phyloP scores from a whole-genome alignment of 2,113 vertebrate genomes.

The Bos indicus region DNA sequence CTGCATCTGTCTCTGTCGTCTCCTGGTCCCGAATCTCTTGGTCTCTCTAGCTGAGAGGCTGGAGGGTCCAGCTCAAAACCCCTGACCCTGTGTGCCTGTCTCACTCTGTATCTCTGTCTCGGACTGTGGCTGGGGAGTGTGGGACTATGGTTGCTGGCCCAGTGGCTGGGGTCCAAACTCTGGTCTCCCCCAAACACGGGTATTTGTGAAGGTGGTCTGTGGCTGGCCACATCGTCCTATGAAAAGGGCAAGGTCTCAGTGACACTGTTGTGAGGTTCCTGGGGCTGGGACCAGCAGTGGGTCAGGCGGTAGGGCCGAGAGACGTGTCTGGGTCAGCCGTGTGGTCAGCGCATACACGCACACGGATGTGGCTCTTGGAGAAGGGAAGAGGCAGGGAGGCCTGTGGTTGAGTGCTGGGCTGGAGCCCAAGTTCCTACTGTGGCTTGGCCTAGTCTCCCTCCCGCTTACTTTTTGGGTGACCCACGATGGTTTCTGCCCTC shows the following conservation, averaged over 20 bases:
- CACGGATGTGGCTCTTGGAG: constrained; percentile 68
- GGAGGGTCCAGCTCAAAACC: not conserved
- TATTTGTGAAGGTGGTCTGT: not conserved
- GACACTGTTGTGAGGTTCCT: not conserved
- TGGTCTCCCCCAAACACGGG: not conserved
- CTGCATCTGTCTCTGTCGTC: not conserved
- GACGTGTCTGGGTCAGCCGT: constrained; percentile 28
- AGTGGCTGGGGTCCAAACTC: not conserved
- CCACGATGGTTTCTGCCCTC: constrained; percentile 41
- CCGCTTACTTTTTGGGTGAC: constrained; percentile 52
- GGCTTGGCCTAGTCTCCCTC: constrained; percentile 66
- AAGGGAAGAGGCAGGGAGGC: constrained; percentile 66
- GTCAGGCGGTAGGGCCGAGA: constrained; percentile 6
- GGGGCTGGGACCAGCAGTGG: not conserved
- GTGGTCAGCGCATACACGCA: constrained; percentile 62
- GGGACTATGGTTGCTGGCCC: not conserved
- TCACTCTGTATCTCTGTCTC: not conserved
- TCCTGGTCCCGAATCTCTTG: not conserved
- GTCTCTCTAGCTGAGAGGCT: not conserved
- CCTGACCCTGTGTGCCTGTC: not conserved
- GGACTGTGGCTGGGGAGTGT: not conserved
- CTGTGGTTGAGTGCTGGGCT: constrained; percentile 55
- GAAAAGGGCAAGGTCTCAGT: not conserved
- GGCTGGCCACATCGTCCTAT: not conserved
- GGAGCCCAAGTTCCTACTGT: constrained; percentile 61